Percentiles rank a stretch among this genome's conserved stretches.
These are phyloP conservation scores for Melikaiella ostensackeni DNA, from an alignment of 2,888 invertebrate species.

Conservation along the genomic window DNA sequence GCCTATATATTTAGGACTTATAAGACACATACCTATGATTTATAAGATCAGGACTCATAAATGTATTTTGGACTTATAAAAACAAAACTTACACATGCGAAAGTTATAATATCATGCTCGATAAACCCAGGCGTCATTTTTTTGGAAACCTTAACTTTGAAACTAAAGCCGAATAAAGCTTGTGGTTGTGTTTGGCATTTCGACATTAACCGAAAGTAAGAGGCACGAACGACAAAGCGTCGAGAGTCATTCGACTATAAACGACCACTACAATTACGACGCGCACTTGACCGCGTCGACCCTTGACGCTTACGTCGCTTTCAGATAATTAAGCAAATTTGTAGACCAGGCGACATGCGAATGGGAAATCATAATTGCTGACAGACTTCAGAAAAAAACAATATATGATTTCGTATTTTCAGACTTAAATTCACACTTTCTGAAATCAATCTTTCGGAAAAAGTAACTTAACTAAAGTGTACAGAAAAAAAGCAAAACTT, in stretches of 20 bases:
- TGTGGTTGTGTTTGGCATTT: constrained; percentile 17
- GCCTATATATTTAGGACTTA: no score
- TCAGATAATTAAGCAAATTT: constrained; percentile 54
- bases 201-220: constrained; percentile 61
- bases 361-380: constrained; percentile 21
- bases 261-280: constrained; percentile 74
- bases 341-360: background rate
- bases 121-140: no score
- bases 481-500: background rate
- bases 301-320: constrained; percentile 52
- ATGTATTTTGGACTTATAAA: no score
- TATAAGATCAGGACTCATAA: no score
- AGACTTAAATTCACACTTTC: background rate
- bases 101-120: no score
- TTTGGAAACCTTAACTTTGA: background rate
- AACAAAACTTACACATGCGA: no score
- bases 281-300: constrained; percentile 34
- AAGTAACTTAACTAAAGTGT: background rate
- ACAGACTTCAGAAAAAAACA: background rate
- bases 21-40: no score
- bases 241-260: constrained; percentile 74
- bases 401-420: background rate
- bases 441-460: background rate
- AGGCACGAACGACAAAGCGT: constrained; percentile 60
- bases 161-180: background rate